Evolutionary conservation across 1,140 invertebrate genomes (phyloP).

Genomic region (Dryas iulia): DNA sequence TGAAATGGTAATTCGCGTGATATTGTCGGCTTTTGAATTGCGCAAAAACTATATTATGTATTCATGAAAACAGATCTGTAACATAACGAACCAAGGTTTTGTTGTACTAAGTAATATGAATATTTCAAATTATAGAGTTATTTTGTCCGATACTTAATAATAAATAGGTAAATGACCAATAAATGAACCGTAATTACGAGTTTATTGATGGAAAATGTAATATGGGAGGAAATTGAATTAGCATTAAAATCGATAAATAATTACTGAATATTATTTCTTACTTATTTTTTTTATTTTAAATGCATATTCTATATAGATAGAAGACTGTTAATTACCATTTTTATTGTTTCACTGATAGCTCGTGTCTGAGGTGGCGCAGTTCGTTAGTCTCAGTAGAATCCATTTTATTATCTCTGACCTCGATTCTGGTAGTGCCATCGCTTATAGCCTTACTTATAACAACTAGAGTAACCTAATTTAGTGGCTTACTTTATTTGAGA

Average conservation of each 20-base stretch:
- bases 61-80: neutral
- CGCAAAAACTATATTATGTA: constrained; percentile 4
- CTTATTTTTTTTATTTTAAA: too few relatives aligned
- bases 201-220: too few relatives aligned
- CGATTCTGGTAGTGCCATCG: constrained; percentile 27
- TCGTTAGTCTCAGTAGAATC: constrained; percentile 39
- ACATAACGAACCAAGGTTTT: neutral
- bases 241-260: too few relatives aligned
- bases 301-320: neutral
- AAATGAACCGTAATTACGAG: too few relatives aligned
- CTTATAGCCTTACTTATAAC: constrained; percentile 8
- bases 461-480: constrained; percentile 14
- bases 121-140: neutral
- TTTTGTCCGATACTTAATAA: too few relatives aligned
- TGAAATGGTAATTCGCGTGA: neutral
- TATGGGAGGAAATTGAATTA: too few relatives aligned
- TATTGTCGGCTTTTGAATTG: neutral
- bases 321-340: constrained; percentile 2
- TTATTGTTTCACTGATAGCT: constrained; percentile 33
- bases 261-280: too few relatives aligned
- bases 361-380: constrained; percentile 35
- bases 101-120: neutral
- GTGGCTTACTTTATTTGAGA: neutral
- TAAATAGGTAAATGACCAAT: too few relatives aligned
- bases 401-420: constrained; percentile 48